These are phyloP conservation scores for Psittacara wagleri DNA, from an alignment of 2,113 vertebrate genomes.

Conservation along the genomic window DNA sequence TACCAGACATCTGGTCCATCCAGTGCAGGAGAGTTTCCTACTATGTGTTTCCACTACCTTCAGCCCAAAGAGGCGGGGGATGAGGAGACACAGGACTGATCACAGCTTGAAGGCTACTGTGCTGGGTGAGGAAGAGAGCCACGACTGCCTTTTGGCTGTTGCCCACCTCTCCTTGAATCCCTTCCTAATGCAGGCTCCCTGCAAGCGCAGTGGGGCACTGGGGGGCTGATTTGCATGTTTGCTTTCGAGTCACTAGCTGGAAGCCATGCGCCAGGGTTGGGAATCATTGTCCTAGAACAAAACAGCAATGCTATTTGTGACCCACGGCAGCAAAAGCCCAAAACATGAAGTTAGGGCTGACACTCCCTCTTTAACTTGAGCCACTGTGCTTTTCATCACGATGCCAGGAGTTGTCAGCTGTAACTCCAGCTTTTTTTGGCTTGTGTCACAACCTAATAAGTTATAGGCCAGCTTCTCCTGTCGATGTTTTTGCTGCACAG, in stretches of 20 bases:
- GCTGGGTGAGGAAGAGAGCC: not conserved
- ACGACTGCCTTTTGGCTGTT: not conserved
- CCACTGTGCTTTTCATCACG: not conserved
- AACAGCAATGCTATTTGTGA: not conserved
- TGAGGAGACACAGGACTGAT: not conserved
- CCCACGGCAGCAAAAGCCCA: not conserved
- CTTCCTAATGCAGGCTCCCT: not conserved
- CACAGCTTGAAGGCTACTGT: not conserved
- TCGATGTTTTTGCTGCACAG: slow-evolving; percentile 78
- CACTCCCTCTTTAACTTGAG: slow-evolving; percentile 9
- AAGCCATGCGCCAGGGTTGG: not conserved
- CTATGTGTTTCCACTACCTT: not conserved
- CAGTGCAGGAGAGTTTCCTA: not conserved
- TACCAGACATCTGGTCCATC: not conserved
- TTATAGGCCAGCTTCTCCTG: slow-evolving; percentile 75
- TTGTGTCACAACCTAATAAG: slow-evolving; percentile 72
- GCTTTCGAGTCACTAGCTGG: not conserved
- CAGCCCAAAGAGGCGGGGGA: not conserved
- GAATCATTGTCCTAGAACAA: not conserved
- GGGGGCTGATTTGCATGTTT: not conserved
- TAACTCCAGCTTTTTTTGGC: slow-evolving; percentile 67
- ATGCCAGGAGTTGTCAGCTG: slow-evolving; percentile 64
- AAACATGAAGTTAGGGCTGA: not conserved
- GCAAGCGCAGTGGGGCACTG: not conserved
- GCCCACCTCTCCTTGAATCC: not conserved